Conservation (phyloP, 2,797 vertebrate genomes). For the Danio choprae region DNA sequence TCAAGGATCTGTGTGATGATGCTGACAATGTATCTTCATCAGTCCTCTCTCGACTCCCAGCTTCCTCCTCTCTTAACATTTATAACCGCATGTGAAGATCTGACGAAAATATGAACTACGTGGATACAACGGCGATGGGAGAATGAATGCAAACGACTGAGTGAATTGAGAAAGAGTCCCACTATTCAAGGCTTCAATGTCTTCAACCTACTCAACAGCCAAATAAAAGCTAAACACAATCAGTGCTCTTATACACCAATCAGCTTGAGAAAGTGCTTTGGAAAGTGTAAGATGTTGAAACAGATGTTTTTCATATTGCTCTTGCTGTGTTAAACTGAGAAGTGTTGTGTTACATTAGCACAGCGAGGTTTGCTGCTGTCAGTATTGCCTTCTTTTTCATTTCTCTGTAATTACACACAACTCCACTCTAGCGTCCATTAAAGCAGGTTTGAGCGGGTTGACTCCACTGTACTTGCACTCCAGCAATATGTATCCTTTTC, state of each 20-base stretch:
- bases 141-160: constrained; percentile 33
- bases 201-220: constrained; percentile 45
- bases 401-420: constrained; percentile 72
- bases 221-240: constrained; percentile 69
- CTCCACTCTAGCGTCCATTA: constrained; percentile 64
- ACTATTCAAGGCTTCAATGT: neutral
- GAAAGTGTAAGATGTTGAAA: constrained; percentile 78
- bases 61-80: neutral
- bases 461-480: constrained; percentile 50
- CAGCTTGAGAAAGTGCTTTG: constrained; percentile 69
- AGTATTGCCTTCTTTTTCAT: constrained; percentile 71
- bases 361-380: constrained; percentile 68
- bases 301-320: constrained; percentile 80
- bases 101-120: neutral
- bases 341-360: constrained; percentile 72
- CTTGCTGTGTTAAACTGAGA: constrained; percentile 71
- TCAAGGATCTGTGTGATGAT: too few species aligned
- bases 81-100: neutral
- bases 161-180: constrained; percentile 1
- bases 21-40: neutral
- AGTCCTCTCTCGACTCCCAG: too few species aligned
- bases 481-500: constrained; percentile 55
- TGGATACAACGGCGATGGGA: neutral
- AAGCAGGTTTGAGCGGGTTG: constrained; percentile 61
- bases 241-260: constrained; percentile 74